These are phyloP conservation scores for Phlogophora meticulosa DNA, from an alignment of 2,888 invertebrate species.

Conservation along the genomic window DNA sequence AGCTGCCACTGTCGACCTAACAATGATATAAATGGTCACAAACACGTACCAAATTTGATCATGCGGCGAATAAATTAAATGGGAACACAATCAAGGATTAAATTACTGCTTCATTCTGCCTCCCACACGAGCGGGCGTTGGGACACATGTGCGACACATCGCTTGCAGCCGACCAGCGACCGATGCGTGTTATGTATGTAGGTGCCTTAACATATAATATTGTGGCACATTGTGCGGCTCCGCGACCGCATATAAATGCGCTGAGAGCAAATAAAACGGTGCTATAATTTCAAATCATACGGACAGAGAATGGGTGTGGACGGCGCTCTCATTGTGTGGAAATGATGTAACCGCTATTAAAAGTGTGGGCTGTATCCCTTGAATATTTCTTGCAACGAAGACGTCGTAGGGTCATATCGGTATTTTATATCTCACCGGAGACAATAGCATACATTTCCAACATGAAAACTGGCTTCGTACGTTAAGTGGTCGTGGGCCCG, in stretches of 20 bases:
- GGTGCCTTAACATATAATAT: slow-evolving; percentile 88
- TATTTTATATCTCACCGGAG: slow-evolving; percentile 90
- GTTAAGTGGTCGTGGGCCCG: slow-evolving; percentile 82
- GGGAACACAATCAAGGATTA: slow-evolving; percentile 90
- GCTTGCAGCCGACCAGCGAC: slow-evolving; percentile 73
- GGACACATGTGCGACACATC: slow-evolving; percentile 86
- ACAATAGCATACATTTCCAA: slow-evolving; percentile 90
- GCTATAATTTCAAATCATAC: slow-evolving; percentile 92
- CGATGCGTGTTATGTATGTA: slow-evolving; percentile 80
- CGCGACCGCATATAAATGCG: slow-evolving; percentile 90
- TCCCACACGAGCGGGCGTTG: slow-evolving; percentile 85
- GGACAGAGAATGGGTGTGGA: slow-evolving; percentile 92
- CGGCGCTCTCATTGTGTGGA: slow-evolving; percentile 91
- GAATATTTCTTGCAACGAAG: slow-evolving; percentile 91
- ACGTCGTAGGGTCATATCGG: slow-evolving; percentile 90
- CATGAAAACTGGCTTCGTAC: slow-evolving; percentile 86
- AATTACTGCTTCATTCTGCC: slow-evolving; percentile 89
- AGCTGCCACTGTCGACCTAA: slow-evolving; percentile 73
- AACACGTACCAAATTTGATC: slow-evolving; percentile 89
- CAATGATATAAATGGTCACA: slow-evolving; percentile 86
- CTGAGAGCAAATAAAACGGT: slow-evolving; percentile 91
- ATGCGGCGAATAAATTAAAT: slow-evolving; percentile 89
- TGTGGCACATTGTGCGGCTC: slow-evolving; percentile 88
- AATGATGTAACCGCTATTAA: slow-evolving; percentile 91
- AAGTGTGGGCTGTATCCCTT: slow-evolving; percentile 91